A percentile compares a stretch with the other conserved stretches of the same genome.
These are phyloP conservation scores for Papilio xuthus DNA, from an alignment of 1,140 invertebrate genomes.

Conservation along the genomic window DNA sequence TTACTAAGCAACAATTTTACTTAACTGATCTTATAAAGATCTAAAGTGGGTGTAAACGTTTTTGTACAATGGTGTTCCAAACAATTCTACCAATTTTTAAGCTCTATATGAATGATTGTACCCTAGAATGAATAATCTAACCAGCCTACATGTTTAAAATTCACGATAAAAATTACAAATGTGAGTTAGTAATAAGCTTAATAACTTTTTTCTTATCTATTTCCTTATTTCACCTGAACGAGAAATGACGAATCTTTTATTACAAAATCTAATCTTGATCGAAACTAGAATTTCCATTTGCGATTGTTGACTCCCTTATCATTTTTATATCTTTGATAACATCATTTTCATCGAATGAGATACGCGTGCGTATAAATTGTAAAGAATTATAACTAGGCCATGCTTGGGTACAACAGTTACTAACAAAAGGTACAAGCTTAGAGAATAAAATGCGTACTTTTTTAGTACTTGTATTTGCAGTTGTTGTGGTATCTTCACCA, in stretches of 20 bases:
- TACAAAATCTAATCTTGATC: constrained; percentile 9
- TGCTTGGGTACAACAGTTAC: neutral
- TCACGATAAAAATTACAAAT: neutral
- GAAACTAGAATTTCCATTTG: constrained; percentile 2
- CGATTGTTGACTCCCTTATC: constrained; percentile 1
- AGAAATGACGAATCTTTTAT: neutral
- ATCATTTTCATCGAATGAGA: constrained; percentile 3
- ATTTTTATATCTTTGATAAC: constrained; percentile 8
- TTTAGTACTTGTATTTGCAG: constrained; percentile 9
- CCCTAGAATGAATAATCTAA: no score
- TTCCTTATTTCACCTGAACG: neutral
- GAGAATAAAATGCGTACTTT: neutral
- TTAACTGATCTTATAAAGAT: no score
- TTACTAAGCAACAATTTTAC: no score
- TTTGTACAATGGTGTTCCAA: no score
- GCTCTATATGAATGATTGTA: no score
- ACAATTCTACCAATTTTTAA: no score
- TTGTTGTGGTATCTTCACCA: constrained; percentile 41
- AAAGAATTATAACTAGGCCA: neutral
- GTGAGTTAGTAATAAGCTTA: neutral
- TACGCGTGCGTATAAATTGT: constrained; percentile 1
- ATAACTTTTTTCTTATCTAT: neutral
- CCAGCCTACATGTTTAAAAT: no score
- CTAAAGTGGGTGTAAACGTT: no score
- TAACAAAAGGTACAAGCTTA: neutral